Conservation (phyloP, 2,888 invertebrate species). For the Hydroisotoma schaefferi region DNA sequence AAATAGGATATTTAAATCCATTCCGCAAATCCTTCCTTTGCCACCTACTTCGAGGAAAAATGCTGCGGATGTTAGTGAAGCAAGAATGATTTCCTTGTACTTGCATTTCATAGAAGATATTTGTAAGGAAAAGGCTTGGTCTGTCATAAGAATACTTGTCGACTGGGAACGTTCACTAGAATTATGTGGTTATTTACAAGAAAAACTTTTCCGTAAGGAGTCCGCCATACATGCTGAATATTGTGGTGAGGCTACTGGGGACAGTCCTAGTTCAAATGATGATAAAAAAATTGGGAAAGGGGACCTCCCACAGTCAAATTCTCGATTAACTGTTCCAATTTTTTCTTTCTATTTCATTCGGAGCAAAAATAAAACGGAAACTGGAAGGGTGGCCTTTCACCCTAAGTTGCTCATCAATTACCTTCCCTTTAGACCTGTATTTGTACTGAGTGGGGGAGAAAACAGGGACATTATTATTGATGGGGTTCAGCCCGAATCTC, state of each 20-base stretch:
- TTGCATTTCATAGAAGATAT: constrained; percentile 28
- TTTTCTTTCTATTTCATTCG: constrained; percentile 8
- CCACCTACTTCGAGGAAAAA: background rate
- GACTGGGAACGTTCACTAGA: background rate
- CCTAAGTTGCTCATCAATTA: constrained; percentile 21
- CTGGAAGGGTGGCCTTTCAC: background rate
- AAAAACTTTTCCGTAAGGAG: constrained; percentile 8
- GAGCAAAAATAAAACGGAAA: background rate
- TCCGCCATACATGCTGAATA: constrained; percentile 2
- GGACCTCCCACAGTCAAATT: background rate
- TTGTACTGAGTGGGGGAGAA: constrained; percentile 21
- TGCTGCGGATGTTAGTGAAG: background rate
- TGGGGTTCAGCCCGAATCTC: constrained; percentile 27
- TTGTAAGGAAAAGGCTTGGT: too few species aligned
- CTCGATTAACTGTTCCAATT: constrained; percentile 1
- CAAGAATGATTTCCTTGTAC: constrained; percentile 7
- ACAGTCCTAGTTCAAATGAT: too few species aligned
- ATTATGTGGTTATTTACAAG: constrained; percentile 23
- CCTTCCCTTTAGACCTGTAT: constrained; percentile 14
- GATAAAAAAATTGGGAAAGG: background rate
- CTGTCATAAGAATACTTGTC: too few species aligned
- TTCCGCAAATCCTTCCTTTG: constrained; percentile 3
- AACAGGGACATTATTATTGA: constrained; percentile 21
- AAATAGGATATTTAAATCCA: background rate
- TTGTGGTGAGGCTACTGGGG: background rate